Conservation (phyloP, 2,113 vertebrate species). For the Serilophus lunatus region DNA sequence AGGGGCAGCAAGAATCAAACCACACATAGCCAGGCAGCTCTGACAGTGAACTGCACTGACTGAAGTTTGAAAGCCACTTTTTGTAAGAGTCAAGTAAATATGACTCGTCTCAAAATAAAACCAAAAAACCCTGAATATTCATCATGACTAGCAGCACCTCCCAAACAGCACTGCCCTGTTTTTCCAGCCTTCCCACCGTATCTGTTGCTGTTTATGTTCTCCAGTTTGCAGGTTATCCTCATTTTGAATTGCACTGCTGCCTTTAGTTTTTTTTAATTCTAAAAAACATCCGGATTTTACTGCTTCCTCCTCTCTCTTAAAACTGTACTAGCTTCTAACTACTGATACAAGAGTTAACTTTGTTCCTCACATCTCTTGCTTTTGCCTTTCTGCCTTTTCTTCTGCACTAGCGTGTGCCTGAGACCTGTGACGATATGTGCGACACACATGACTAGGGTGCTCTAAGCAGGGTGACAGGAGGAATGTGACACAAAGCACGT, state of each 20-base stretch:
- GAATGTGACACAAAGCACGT: background rate
- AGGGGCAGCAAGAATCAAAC: background rate
- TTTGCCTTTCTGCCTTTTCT: background rate
- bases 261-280: background rate
- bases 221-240: conserved; percentile 10
- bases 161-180: background rate
- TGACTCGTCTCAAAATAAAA: background rate
- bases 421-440: background rate
- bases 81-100: background rate
- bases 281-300: background rate
- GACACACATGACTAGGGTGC: background rate
- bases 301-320: background rate
- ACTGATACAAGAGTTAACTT: background rate
- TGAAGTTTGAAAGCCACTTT: background rate
- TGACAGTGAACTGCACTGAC: background rate
- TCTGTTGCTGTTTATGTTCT: conserved; percentile 6
- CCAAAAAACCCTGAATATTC: background rate
- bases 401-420: background rate
- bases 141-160: background rate
- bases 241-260: background rate
- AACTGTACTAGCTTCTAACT: background rate
- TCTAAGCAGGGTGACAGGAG: background rate
- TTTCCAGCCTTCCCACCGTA: conserved; percentile 12
- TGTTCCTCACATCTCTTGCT: background rate
- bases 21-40: background rate